A percentile compares a stretch with the other conserved stretches of the same genome.
Evolutionary conservation across 2,113 vertebrate species (phyloP).

Genomic region (Nasalis larvatus): DNA sequence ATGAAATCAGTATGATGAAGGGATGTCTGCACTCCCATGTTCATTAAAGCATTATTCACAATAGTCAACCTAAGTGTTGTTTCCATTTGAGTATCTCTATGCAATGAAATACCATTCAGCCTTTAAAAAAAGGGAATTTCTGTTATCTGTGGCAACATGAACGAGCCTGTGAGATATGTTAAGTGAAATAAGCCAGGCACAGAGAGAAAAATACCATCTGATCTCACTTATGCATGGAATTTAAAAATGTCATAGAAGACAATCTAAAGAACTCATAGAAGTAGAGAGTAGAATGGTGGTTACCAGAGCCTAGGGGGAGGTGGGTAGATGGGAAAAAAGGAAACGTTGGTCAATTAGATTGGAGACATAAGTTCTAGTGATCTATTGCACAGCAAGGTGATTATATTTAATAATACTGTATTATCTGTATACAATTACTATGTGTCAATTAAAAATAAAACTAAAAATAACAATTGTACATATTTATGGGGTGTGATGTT

Average conservation of each 20-base stretch:
- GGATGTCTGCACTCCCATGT: not conserved
- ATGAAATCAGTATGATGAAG: not conserved
- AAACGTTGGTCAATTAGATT: not conserved
- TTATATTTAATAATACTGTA: not conserved
- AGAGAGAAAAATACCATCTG: not conserved
- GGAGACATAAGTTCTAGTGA: not conserved
- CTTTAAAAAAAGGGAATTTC: not conserved
- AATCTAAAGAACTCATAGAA: not conserved
- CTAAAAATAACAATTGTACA: not conserved
- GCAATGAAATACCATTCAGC: not conserved
- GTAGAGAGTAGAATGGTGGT: not conserved
- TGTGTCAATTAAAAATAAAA: not conserved
- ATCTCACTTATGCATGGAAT: not conserved
- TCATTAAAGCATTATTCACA: not conserved
- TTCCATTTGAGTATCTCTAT: not conserved
- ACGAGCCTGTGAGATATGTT: not conserved
- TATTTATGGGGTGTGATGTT: not conserved
- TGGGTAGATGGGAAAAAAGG: not conserved
- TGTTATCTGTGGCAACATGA: not conserved
- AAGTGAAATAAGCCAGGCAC: not conserved
- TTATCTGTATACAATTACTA: not conserved
- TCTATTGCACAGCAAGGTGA: not conserved
- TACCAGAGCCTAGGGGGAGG: not conserved
- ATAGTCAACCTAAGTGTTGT: not conserved
- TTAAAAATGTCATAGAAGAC: not conserved